Evolutionary conservation across 2,797 vertebrate genomes (phyloP), one percentile per base, ranked within the genome.

Genomic region (Danionella dracula): DNA sequence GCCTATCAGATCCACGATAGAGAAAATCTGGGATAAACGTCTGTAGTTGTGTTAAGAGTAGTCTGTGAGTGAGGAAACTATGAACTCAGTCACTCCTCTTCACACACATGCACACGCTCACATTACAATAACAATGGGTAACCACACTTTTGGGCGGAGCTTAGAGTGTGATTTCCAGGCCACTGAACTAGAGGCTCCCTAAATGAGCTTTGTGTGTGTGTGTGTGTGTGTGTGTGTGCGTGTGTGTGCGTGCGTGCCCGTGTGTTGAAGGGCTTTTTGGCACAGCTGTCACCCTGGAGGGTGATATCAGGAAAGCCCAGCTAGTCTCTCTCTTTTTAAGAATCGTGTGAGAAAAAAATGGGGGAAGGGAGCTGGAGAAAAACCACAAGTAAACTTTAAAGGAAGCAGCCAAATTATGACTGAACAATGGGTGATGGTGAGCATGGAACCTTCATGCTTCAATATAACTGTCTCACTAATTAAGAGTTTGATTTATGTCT

Each of bases 81-180:
- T 37, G 57, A 75, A 66, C 38, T 20, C 44, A 60, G 42, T 68
- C 41, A 45, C 49, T 49, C 51, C 37, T 34, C 45, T 60, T 60
- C 32, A 70, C 40, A 46, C 71, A 64, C 44, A 66, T 17, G 56
- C 50, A 73, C 68, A 56, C 17, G 13, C 48, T 61, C 58, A 29
- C 58, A 78, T 82, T 78, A 76, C 49, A 77, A 78, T 79, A 66
- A 81, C 79, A 81, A 82, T 78, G 65, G 53, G 16, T 54, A 66
- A 71, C 73, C 81, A 82, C 81, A 77, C 79, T 81, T 81, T 53
- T 38, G 77, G 79, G 81, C 20, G 76, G 75, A 74, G 81, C 76
- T 64, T 68, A 68, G 44, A 72, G 66, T 58, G 61, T 38, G 67
- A 67, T 79, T 77, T 76, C 71, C 62, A 76, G 69, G 69, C 70